phyloP scores from a whole-genome alignment of 35 echinoderm and acorn worm genomes.

The Heliocidaris tuberculata region DNA sequence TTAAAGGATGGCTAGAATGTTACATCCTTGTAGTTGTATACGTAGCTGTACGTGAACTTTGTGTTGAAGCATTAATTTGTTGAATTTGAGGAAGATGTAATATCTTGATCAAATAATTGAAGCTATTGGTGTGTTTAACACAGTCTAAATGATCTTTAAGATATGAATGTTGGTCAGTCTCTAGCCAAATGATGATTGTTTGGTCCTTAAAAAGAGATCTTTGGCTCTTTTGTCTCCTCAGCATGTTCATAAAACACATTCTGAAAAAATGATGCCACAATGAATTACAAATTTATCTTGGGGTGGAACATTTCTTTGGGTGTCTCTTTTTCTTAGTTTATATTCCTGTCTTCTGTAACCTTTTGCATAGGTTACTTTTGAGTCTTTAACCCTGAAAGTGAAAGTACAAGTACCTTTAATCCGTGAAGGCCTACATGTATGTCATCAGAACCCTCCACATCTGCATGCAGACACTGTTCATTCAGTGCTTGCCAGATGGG shows the following conservation, averaged over 20 bases:
- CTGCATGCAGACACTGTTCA: not conserved
- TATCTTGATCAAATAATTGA: too few relatives aligned
- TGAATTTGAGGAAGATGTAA: not conserved
- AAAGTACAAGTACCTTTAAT: not conserved
- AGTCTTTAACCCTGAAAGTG: too few relatives aligned
- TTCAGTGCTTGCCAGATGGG: not conserved
- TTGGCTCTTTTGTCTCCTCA: too few relatives aligned
- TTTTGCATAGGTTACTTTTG: not conserved
- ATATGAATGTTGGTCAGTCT: not conserved
- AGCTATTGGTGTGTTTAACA: not conserved
- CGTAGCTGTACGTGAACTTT: not conserved
- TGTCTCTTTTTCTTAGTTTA: not conserved
- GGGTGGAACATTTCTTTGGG: too few relatives aligned
- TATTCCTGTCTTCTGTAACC: not conserved
- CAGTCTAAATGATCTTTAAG: not conserved
- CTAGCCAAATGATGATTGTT: not conserved
- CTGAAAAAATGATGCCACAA: too few relatives aligned
- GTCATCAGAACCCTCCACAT: not conserved
- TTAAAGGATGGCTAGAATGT: not conserved
- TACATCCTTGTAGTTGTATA: not conserved
- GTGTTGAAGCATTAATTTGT: not conserved
- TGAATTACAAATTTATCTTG: too few relatives aligned
- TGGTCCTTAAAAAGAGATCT: not conserved
- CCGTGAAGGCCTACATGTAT: not conserved
- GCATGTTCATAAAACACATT: too few relatives aligned